phyloP scores from a whole-genome alignment of 2,113 vertebrate genomes.

The Tyto alba region DNA sequence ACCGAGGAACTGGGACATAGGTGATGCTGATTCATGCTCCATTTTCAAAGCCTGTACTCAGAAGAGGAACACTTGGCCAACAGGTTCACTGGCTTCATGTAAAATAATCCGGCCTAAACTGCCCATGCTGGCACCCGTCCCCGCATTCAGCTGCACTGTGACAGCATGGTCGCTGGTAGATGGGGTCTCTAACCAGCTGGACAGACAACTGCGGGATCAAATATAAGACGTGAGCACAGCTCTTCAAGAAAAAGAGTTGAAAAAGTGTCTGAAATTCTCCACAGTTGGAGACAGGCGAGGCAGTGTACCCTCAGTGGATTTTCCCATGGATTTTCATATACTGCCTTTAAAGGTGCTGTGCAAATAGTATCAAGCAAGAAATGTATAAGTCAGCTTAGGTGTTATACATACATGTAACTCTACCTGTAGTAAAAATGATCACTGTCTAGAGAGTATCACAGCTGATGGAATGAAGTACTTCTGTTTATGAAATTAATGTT shows the following conservation, averaged over 20 bases:
- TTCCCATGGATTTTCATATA: neutral
- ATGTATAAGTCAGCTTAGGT: neutral
- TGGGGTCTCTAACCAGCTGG: neutral
- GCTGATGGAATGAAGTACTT: neutral
- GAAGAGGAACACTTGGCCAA: neutral
- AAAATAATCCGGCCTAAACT: neutral
- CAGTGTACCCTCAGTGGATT: neutral
- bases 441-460: neutral
- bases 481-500: neutral
- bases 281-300: neutral
- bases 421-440: neutral
- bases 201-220: neutral
- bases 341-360: neutral
- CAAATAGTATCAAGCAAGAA: neutral
- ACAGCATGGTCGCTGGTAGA: neutral
- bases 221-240: rapidly evolving
- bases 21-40: neutral
- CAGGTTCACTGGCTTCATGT: neutral
- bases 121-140: neutral
- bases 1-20: neutral
- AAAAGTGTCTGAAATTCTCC: neutral
- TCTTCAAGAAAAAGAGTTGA: neutral
- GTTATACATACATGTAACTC: neutral
- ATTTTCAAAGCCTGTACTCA: neutral
- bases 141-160: neutral